These are phyloP conservation scores for Noctuana brunneofusca DNA, from an alignment of 2,888 invertebrate species.

Conservation along the genomic window DNA sequence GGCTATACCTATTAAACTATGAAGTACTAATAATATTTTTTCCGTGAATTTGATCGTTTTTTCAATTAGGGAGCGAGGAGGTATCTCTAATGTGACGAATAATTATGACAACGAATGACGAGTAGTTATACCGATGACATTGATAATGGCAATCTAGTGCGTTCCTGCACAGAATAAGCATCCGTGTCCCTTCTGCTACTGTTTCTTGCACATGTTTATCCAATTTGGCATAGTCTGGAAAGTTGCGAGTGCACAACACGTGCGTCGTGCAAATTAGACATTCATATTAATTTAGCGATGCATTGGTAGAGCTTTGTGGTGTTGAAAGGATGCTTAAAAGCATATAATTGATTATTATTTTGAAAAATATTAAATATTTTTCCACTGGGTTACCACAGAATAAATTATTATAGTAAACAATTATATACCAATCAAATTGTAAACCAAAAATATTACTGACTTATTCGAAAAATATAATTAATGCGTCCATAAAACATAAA, in stretches of 20 bases:
- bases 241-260: conserved; percentile 80
- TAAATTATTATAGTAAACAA: no score
- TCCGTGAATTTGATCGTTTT: no score
- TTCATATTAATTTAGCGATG: conserved; percentile 80
- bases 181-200: conserved; percentile 48
- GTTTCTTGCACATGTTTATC: conserved; percentile 78
- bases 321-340: conserved; percentile 1
- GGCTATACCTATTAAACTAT: no score
- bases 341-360: background rate
- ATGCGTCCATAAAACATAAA: conserved; percentile 5
- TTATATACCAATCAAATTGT: no score
- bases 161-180: conserved; percentile 26
- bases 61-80: no score
- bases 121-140: no score
- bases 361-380: no score
- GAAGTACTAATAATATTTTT: no score
- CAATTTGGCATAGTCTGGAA: conserved; percentile 81
- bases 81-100: no score
- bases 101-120: no score
- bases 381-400: no score
- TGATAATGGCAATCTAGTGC: background rate
- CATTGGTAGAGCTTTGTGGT: conserved; percentile 44
- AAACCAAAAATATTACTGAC: no score
- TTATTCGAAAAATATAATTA: conserved; percentile 1
- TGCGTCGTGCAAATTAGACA: conserved; percentile 80